Conservation (phyloP, 2,113 vertebrate species). For the Syngnathus scovelli region DNA sequence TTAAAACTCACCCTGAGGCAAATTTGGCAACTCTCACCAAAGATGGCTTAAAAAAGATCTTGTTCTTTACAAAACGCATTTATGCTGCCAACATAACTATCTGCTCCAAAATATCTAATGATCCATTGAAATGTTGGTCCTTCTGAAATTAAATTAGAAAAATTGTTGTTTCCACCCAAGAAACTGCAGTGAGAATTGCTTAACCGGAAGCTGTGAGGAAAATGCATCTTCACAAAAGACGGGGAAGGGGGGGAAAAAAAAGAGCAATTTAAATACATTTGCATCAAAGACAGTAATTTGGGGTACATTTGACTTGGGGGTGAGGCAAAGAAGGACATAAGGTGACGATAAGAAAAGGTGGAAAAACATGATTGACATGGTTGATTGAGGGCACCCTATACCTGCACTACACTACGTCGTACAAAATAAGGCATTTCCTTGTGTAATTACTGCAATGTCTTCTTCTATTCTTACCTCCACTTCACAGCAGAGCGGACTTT, state of each 20-base stretch:
- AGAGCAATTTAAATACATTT: constrained; percentile 24
- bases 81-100: constrained; percentile 83
- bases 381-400: constrained; percentile 87
- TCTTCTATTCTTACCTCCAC: constrained; percentile 69
- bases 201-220: constrained; percentile 28
- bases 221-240: constrained; percentile 26
- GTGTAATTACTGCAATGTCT: constrained; percentile 92
- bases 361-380: constrained; percentile 58
- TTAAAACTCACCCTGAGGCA: constrained; percentile 72
- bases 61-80: constrained; percentile 84
- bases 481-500: constrained; percentile 69
- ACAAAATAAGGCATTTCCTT: constrained; percentile 99
- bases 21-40: constrained; percentile 94
- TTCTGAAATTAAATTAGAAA: constrained; percentile 68
- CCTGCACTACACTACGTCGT: constrained; percentile 94
- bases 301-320: constrained; percentile 44
- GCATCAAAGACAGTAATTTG: constrained; percentile 38
- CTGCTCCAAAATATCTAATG: constrained; percentile 86
- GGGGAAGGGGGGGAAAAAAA: constrained; percentile 16
- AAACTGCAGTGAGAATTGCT: constrained; percentile 72
- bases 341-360: constrained; percentile 43
- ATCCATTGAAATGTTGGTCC: constrained; percentile 85
- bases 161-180: constrained; percentile 86
- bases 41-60: constrained; percentile 82
- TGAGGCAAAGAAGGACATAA: constrained; percentile 32